phyloP scores from a whole-genome alignment of 2,113 vertebrate genomes.

The Trochalopteron elliotii region DNA sequence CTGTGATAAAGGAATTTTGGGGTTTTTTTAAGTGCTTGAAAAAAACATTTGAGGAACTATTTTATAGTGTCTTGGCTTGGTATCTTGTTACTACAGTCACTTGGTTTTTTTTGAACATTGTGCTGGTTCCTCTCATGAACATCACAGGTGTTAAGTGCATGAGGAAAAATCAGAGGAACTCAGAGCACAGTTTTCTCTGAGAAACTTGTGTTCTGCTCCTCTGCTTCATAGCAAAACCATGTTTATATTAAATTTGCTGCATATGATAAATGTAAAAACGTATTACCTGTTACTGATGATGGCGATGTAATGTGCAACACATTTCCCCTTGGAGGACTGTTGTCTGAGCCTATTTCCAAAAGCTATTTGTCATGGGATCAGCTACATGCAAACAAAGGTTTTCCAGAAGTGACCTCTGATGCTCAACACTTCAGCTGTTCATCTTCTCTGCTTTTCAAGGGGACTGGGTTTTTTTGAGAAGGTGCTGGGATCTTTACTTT shows the following conservation, averaged over 20 bases:
- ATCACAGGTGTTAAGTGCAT: background rate
- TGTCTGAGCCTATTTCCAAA: background rate
- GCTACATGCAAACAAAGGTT: background rate
- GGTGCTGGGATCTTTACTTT: background rate
- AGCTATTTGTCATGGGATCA: background rate
- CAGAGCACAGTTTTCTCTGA: background rate
- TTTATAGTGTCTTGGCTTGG: background rate
- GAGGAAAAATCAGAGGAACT: background rate
- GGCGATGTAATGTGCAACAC: background rate
- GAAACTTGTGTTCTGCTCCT: background rate
- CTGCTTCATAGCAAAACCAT: background rate
- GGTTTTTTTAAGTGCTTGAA: background rate
- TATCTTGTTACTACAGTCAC: background rate
- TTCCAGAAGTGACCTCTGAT: background rate
- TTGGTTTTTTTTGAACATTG: background rate
- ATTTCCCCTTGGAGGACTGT: background rate
- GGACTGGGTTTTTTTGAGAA: background rate
- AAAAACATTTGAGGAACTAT: background rate
- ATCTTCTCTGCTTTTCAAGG: background rate
- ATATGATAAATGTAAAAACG: background rate
- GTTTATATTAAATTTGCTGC: background rate
- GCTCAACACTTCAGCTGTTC: background rate
- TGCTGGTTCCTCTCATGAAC: background rate
- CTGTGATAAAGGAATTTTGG: background rate
- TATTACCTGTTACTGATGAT: background rate